Percentiles rank a stretch among this genome's conserved stretches.
Evolutionary conservation across 1,140 invertebrate species (phyloP).

Genomic region (Coenobita brevimanus): DNA sequence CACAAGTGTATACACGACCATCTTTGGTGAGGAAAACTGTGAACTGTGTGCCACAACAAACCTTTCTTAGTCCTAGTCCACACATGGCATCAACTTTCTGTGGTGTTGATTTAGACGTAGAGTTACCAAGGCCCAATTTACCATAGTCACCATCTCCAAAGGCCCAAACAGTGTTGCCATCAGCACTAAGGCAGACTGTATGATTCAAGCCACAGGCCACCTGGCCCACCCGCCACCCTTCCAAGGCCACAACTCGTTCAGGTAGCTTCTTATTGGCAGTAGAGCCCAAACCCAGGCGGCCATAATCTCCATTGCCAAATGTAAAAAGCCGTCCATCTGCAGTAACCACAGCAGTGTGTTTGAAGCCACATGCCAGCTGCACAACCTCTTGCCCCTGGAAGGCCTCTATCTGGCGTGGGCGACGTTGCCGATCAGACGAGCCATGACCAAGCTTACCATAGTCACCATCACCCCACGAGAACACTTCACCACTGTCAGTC

Average conservation of each 20-base stretch:
- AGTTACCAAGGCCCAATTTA: constrained; percentile 79
- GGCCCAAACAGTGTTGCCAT: constrained; percentile 79
- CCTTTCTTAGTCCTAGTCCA: constrained; percentile 78
- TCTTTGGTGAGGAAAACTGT: constrained; percentile 79
- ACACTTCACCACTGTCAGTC: constrained; percentile 79
- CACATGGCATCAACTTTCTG: constrained; percentile 77
- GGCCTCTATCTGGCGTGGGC: constrained; percentile 81
- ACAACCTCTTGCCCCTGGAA: constrained; percentile 79
- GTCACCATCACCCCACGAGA: constrained; percentile 79
- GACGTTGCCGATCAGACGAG: constrained; percentile 79
- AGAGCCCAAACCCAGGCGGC: constrained; percentile 79
- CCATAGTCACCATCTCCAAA: constrained; percentile 83
- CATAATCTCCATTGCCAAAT: constrained; percentile 82
- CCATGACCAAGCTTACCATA: constrained; percentile 82
- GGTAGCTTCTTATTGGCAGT: constrained; percentile 80
- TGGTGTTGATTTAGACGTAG: constrained; percentile 77
- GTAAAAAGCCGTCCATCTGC: constrained; percentile 80
- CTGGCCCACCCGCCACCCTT: constrained; percentile 75
- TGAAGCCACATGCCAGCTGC: constrained; percentile 80
- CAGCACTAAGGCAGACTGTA: constrained; percentile 78
- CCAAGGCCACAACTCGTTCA: constrained; percentile 76
- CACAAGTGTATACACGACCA: constrained; percentile 80
- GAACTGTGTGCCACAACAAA: constrained; percentile 80
- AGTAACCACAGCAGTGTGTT: constrained; percentile 81
- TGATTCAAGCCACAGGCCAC: constrained; percentile 81